A percentile compares a stretch with the other conserved stretches of the same genome.
Evolutionary conservation across 2,797 vertebrate genomes (phyloP).

Genomic region (Lagorchestes hirsutus): DNA sequence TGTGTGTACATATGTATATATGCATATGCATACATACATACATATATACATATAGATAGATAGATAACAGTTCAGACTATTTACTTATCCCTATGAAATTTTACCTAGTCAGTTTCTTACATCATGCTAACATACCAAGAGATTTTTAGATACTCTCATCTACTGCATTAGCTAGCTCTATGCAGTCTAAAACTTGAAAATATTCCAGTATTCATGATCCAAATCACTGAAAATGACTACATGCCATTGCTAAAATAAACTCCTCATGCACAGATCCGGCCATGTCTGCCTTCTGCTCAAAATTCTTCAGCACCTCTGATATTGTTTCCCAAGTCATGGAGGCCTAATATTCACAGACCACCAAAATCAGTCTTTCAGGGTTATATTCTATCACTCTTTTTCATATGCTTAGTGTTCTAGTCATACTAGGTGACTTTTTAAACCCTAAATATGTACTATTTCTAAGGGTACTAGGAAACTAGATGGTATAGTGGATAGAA

Average conservation of each 20-base stretch:
- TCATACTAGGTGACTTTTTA: not conserved
- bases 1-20: too few species aligned
- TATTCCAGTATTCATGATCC: not conserved
- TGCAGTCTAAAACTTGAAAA: not conserved
- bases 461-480: not conserved
- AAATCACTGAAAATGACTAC: not conserved
- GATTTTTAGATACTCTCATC: not conserved
- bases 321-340: not conserved
- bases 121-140: not conserved
- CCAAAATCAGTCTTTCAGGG: not conserved
- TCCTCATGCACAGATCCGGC: not conserved
- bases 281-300: not conserved
- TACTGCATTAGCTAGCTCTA: not conserved
- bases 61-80: not conserved
- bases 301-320: not conserved
- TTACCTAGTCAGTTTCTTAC: not conserved
- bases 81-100: not conserved
- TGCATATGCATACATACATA: too few species aligned
- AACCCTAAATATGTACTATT: not conserved
- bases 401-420: not conserved
- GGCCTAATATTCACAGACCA: not conserved
- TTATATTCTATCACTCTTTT: not conserved
- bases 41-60: not conserved
- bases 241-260: not conserved
- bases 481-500: not conserved